phyloP scores from a whole-genome alignment of 2,113 vertebrate genomes.

The Blennius ocellaris region DNA sequence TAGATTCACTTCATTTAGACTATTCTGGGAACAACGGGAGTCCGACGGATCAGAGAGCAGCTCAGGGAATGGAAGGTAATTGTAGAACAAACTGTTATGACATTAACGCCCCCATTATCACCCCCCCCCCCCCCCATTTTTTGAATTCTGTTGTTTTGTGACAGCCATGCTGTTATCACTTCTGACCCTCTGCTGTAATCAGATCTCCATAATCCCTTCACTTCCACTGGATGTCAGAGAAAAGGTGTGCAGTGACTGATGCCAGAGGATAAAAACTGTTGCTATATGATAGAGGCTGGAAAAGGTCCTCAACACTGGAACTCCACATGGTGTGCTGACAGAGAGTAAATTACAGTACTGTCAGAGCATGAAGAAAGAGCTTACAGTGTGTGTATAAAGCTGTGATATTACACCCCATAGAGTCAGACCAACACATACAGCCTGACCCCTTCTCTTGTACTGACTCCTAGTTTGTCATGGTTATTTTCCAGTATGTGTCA shows the following conservation, averaged over 20 bases:
- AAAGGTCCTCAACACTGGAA: conserved; percentile 7
- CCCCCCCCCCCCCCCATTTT: conserved; percentile 17
- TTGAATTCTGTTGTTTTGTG: conserved; percentile 27
- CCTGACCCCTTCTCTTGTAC: background rate
- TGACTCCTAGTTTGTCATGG: background rate
- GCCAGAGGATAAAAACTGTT: too few species aligned
- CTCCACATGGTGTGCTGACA: background rate
- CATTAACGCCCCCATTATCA: conserved; percentile 36
- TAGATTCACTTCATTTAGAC: conserved; percentile 30
- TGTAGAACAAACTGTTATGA: conserved; percentile 35
- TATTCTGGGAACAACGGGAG: conserved; percentile 38
- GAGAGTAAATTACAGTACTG: background rate
- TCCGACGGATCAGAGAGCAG: conserved; percentile 13
- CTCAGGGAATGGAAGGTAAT: conserved; percentile 16
- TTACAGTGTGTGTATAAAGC: background rate
- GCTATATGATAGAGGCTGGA: too few species aligned
- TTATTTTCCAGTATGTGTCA: background rate
- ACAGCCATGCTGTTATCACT: conserved; percentile 35
- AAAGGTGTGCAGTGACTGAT: background rate
- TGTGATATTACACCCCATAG: conserved; percentile 3
- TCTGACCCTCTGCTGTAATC: conserved; percentile 16
- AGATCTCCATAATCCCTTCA: conserved; percentile 6
- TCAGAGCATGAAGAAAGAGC: background rate
- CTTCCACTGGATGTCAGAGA: conserved; percentile 23
- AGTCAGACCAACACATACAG: background rate